phyloP scores from a whole-genome alignment of 2,888 invertebrate species.

The Lochmaea capreae region DNA sequence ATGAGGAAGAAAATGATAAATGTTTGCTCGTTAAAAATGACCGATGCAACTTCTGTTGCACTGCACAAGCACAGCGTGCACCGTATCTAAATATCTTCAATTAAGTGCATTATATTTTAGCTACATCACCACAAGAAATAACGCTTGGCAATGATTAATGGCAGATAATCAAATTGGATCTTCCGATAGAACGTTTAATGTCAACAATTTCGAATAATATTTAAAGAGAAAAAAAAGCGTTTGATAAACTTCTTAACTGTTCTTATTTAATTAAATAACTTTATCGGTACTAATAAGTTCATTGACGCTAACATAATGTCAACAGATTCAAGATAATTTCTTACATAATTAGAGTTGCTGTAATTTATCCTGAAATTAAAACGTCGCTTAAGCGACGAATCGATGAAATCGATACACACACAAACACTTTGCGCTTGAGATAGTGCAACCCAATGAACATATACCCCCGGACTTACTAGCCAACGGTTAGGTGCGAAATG shows the following conservation, averaged over 20 bases:
- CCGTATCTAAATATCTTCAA: constrained; percentile 36
- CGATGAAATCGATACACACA: no score
- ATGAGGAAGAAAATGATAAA: constrained; percentile 29
- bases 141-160: constrained; percentile 40
- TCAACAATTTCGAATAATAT: neutral
- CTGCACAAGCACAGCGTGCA: constrained; percentile 34
- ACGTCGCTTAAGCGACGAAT: no score
- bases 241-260: neutral
- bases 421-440: no score
- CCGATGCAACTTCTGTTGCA: constrained; percentile 35
- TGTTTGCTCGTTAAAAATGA: constrained; percentile 34
- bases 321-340: no score
- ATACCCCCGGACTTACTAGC: no score
- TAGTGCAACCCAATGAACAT: no score
- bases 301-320: no score
- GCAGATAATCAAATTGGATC: constrained; percentile 35
- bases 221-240: neutral
- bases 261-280: no score
- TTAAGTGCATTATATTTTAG: constrained; percentile 39
- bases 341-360: no score
- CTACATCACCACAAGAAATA: constrained; percentile 37
- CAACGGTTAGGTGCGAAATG: no score
- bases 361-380: no score
- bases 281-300: no score
- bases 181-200: neutral